Evolutionary conservation across 1,140 invertebrate species (phyloP), one percentile per base, ranked within the genome.

Genomic region (Macrocentrus cingulum): DNA sequence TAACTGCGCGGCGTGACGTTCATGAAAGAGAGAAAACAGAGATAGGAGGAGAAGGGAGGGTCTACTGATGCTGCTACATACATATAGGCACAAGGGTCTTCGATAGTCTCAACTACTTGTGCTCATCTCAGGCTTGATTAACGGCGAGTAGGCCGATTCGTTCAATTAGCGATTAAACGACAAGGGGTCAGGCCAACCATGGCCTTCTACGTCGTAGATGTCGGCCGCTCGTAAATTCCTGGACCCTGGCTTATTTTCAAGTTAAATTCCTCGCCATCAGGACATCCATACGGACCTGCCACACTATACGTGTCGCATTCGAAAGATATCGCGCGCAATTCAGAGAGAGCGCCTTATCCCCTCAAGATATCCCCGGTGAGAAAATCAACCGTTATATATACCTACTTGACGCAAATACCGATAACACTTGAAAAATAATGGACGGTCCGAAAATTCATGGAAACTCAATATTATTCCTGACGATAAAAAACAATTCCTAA

Each of bases 321-420:
- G 58, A 62, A 54, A 71, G 71, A 75, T 71, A 29, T 29, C 25
- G 4, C 52, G 65, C 66, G 63, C 65, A 69, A 75, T 75, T 74
- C 66, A 72, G n/a, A n/a, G n/a, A n/a, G n/a, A n/a, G n/a, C n/a
- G 67, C 67, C 63, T 68, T 68, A 72, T 74, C 37, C 37, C 6
- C 13, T 36, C 34, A 16, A 29, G 68, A 67, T 65, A 74, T 29
- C 4, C 25, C 15, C 15, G 65, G 71, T 69, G 63, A 64, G 65
- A 51, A 22, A 23, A 57, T 36, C 56, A 63, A 71, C 73, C 72
- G 73, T 74, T 73, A 74, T 58, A 61, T 51, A n/a, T 50, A 52
- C 60, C 56, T 51, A 53, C 45, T 37, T 36, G 60, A 11, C 18
- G 22, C 13, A 16, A 29, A 23, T 49, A 16, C 18, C 23, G 46